These are phyloP conservation scores for Aepyceros melampus DNA, from an alignment of 2,113 vertebrate species.

Conservation along the genomic window DNA sequence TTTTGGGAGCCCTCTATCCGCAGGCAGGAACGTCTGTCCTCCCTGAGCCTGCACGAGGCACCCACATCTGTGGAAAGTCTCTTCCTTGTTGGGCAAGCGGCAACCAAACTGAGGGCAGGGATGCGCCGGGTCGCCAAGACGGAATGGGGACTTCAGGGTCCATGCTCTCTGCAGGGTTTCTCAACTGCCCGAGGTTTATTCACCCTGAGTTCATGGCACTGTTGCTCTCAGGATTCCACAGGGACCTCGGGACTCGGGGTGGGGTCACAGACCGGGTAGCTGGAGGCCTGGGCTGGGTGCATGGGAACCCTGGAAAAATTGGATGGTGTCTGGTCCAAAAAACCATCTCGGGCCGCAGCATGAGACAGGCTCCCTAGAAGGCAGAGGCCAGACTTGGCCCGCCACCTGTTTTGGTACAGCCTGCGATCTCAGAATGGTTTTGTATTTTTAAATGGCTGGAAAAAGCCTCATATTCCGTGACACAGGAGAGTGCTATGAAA, in stretches of 20 bases:
- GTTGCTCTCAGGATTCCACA: background rate
- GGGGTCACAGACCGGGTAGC: accelerated
- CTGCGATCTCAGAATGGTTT: background rate
- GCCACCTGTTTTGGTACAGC: background rate
- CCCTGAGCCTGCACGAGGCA: background rate
- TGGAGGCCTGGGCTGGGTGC: background rate
- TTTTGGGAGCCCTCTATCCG: accelerated
- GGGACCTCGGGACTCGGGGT: accelerated
- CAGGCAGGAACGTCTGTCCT: background rate
- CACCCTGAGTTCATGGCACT: accelerated
- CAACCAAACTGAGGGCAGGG: background rate
- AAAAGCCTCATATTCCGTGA: background rate
- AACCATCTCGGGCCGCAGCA: accelerated
- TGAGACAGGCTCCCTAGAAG: background rate
- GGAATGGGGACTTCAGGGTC: background rate
- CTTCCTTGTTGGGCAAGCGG: background rate
- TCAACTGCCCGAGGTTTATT: accelerated
- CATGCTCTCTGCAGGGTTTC: background rate
- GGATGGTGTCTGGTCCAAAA: accelerated
- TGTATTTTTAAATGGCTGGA: background rate
- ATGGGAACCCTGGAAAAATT: too few relatives aligned
- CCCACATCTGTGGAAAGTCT: background rate
- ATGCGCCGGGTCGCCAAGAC: accelerated
- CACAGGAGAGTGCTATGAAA: background rate
- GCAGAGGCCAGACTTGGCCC: background rate